Evolutionary conservation across 2,888 invertebrate species (phyloP).

Genomic region (Lithosia quadra): DNA sequence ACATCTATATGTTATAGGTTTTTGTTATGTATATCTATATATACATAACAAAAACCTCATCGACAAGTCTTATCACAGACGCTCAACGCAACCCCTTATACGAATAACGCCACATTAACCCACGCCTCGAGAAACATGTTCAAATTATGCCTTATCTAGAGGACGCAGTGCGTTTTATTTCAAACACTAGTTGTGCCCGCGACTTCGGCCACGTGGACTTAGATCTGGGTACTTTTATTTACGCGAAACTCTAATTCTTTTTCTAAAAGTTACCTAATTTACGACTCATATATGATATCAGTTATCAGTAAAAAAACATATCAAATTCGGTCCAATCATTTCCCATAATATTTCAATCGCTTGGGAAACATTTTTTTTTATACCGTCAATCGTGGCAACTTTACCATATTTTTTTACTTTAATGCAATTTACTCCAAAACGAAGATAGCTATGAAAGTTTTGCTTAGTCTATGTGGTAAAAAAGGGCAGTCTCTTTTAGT

Average conservation of each 20-base stretch:
- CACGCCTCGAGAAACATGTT: constrained; percentile 32
- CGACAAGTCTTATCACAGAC: constrained; percentile 5
- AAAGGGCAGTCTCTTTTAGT: no score
- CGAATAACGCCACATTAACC: constrained; percentile 13
- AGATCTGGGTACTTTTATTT: background rate
- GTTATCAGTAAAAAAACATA: no score
- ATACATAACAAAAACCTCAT: background rate
- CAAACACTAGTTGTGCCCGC: constrained; percentile 33
- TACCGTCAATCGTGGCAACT: no score
- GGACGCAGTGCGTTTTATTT: constrained; percentile 46
- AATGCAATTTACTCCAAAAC: no score
- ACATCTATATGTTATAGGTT: no score
- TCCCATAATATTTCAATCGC: no score
- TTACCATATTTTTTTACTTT: no score
- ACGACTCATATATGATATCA: no score
- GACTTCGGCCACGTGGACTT: background rate
- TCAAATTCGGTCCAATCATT: background rate
- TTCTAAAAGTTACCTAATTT: background rate
- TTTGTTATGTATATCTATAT: no score
- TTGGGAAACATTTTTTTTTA: no score
- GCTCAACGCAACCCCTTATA: constrained; percentile 1
- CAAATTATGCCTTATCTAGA: constrained; percentile 46
- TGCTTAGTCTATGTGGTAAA: no score
- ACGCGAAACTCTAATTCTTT: background rate
- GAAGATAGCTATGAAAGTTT: no score